Evolutionary conservation across 2,888 invertebrate species (phyloP).

Genomic region (Idaea biselata): DNA sequence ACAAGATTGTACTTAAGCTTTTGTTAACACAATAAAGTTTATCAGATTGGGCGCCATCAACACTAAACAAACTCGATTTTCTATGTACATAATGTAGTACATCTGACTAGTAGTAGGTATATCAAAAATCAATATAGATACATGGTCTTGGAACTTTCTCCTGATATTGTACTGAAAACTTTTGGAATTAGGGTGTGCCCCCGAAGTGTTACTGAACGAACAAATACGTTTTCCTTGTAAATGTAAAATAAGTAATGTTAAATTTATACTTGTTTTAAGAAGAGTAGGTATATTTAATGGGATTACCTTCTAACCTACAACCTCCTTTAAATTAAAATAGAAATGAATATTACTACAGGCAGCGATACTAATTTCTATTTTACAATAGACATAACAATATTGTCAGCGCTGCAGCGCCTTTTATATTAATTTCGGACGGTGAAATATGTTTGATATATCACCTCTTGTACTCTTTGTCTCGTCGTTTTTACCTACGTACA

Average conservation of each 20-base stretch:
- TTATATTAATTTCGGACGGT: too few relatives aligned
- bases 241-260: neutral
- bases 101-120: slow-evolving; percentile 10
- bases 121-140: slow-evolving; percentile 12
- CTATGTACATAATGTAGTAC: slow-evolving; percentile 3
- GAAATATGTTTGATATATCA: too few relatives aligned
- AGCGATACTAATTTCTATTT: too few relatives aligned
- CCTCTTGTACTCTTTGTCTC: too few relatives aligned
- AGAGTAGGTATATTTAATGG: neutral
- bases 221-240: neutral
- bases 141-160: neutral
- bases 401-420: too few relatives aligned
- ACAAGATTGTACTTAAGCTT: slow-evolving; percentile 16
- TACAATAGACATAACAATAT: too few relatives aligned
- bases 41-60: slow-evolving; percentile 16
- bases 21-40: slow-evolving; percentile 24
- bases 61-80: slow-evolving; percentile 16
- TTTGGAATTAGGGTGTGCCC: neutral
- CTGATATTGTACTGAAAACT: neutral
- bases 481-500: too few relatives aligned
- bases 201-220: neutral
- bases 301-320: too few relatives aligned
- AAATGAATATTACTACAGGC: too few relatives aligned
- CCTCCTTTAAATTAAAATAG: too few relatives aligned
- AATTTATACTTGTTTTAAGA: too few relatives aligned